Percentiles rank a stretch among this genome's conserved stretches.
These are phyloP conservation scores for Epicampocera succincta DNA, from an alignment of 2,888 invertebrate genomes.

Conservation along the genomic window DNA sequence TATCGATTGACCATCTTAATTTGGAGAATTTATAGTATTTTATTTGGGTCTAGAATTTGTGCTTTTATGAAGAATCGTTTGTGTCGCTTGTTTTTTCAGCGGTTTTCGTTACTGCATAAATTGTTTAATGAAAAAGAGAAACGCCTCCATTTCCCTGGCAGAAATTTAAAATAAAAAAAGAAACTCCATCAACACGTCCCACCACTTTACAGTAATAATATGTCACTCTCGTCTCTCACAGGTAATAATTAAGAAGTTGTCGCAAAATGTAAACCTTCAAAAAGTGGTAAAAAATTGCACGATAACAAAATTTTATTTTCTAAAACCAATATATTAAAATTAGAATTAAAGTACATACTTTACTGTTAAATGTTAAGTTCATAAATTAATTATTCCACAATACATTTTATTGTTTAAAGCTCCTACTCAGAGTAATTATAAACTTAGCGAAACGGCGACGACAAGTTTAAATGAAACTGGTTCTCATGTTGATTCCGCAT, in stretches of 20 bases:
- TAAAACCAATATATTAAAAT: too few species aligned
- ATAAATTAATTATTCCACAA: too few species aligned
- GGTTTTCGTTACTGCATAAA: constrained; percentile 15
- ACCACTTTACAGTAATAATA: not conserved
- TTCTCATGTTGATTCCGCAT: too few species aligned
- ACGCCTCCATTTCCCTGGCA: constrained; percentile 27
- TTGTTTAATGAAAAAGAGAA: constrained; percentile 18
- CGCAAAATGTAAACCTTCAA: not conserved
- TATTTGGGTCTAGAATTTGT: constrained; percentile 62
- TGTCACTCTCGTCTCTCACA: not conserved
- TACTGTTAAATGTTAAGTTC: too few species aligned
- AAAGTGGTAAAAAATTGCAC: too few species aligned
- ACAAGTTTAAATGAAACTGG: too few species aligned
- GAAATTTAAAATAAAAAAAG: not conserved
- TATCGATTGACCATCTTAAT: constrained; percentile 63
- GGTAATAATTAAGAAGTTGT: not conserved
- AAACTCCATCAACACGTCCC: constrained; percentile 9
- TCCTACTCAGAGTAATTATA: too few species aligned
- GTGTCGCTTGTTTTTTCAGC: not conserved
- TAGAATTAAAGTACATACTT: too few species aligned
- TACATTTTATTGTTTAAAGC: too few species aligned
- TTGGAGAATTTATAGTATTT: constrained; percentile 58
- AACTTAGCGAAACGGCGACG: too few species aligned
- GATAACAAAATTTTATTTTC: too few species aligned
- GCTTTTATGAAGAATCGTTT: not conserved